A percentile compares a stretch with the other conserved stretches of the same genome.
These are phyloP conservation scores for Chironomus tepperi DNA, from an alignment of 1,140 invertebrate genomes.

Conservation along the genomic window DNA sequence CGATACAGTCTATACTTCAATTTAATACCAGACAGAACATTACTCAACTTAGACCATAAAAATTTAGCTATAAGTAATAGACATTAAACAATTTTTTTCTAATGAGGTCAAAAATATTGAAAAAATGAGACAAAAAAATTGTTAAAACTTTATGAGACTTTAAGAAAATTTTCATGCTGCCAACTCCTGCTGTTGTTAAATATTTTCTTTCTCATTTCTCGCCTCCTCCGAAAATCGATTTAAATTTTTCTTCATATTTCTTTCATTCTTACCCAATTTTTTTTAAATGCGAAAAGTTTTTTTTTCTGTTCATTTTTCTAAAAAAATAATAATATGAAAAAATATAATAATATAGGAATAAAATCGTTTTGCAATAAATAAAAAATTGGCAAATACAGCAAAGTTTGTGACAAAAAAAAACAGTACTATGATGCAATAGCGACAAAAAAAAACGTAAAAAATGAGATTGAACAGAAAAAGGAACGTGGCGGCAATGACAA, in stretches of 20 bases:
- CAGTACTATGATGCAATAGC: background rate
- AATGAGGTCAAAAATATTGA: background rate
- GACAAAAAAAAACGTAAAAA: background rate
- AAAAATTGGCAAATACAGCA: slow-evolving; percentile 20
- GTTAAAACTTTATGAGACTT: no score
- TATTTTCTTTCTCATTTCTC: background rate
- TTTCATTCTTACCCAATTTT: background rate
- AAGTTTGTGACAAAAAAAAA: background rate
- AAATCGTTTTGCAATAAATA: slow-evolving; percentile 19
- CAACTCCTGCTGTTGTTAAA: slow-evolving; percentile 3
- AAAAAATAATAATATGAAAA: no score
- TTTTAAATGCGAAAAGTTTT: slow-evolving; percentile 22
- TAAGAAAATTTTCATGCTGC: background rate
- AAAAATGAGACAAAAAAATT: no score
- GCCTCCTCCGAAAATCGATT: background rate
- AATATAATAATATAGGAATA: no score
- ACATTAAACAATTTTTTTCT: background rate
- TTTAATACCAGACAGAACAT: background rate
- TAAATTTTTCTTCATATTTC: slow-evolving; percentile 12
- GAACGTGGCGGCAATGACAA: background rate
- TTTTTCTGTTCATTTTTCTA: background rate
- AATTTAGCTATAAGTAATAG: no score
- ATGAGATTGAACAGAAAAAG: background rate
- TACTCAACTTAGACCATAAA: no score
- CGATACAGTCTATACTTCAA: no score